Evolutionary conservation across 2,888 invertebrate species (phyloP), one percentile per base, ranked within the genome.

Genomic region (Ormyrus rosae): DNA sequence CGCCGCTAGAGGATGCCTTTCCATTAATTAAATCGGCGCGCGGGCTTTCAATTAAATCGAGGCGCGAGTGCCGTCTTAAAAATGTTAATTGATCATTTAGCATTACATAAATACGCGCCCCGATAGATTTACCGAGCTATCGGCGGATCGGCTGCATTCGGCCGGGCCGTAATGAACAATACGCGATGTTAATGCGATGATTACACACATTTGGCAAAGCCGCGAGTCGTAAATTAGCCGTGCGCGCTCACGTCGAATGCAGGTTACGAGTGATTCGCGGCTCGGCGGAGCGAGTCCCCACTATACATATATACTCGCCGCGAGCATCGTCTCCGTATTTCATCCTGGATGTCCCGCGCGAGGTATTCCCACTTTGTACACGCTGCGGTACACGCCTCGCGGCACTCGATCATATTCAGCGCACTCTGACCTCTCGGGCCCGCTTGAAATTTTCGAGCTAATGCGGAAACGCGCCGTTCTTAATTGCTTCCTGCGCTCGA

Each of bases 171-270:
- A 68, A 75, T 45, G 75, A 75, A 68, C 68, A 75, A 68, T 75
- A 19, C 34, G 53, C 8, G 50, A 34, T 34, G 55, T 68, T 13
- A 13, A 61, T 75, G 53, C 7, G 50, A 53, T 13, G 63, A 63
- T 63, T 71, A 61, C 50, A 51, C 7, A 58, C 63, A 63, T 72
- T 72, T 46, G 72, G 61, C 56, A 69, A 69, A 55, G 45, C 5
- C 34, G 34, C 34, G 5, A n/a, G 34, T 61, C 79, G 80, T 82
- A 80, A 82, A 82, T 82, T 80, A 82, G 34, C 63, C 73, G 69
- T 55, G 51, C 71, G 70, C 71, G 70, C 75, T 72, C 11, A 8
- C 48, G 50, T 50, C 72, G 64, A 73, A 64, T 64, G 64, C 64
- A 55, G 72, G 72, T 64, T 73, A 71, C 60, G 55, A 73, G 63